Evolutionary conservation across 2,888 invertebrate genomes (phyloP).

Genomic region (Tiphia femorata): DNA sequence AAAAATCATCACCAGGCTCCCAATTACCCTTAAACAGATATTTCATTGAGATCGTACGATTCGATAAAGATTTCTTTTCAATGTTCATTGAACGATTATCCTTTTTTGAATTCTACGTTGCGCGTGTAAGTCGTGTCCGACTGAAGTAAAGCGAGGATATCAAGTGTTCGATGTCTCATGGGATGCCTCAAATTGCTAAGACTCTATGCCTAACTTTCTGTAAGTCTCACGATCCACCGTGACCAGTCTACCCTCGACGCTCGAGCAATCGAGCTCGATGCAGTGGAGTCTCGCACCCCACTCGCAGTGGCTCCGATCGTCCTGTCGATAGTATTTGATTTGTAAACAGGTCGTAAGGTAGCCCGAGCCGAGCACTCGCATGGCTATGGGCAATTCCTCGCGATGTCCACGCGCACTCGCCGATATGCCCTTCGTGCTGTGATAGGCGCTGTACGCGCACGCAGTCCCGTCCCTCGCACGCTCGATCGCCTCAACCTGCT

Average conservation of each 20-base stretch:
- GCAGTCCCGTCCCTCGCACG: slow-evolving; percentile 69
- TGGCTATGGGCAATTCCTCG: slow-evolving; percentile 69
- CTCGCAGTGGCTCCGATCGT: slow-evolving; percentile 71
- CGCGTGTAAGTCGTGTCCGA: no score
- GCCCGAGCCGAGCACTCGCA: slow-evolving; percentile 70
- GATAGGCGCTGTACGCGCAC: slow-evolving; percentile 70
- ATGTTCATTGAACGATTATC: no score
- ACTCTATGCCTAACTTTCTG: slow-evolving; percentile 64
- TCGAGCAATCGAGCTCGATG: slow-evolving; percentile 71
- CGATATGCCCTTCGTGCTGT: slow-evolving; percentile 67
- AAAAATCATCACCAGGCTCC: no score
- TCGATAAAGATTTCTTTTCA: no score
- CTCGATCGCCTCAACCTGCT: slow-evolving; percentile 65
- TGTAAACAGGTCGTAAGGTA: slow-evolving; percentile 71
- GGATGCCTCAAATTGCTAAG: slow-evolving; percentile 51
- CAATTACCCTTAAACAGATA: no score
- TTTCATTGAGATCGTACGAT: no score
- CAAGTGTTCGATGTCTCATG: no score
- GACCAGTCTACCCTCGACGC: slow-evolving; percentile 69
- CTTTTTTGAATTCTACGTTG: no score
- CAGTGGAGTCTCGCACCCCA: slow-evolving; percentile 72
- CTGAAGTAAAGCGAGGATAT: no score
- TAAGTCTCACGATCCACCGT: slow-evolving; percentile 70
- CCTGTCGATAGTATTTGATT: slow-evolving; percentile 71
- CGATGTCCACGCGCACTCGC: slow-evolving; percentile 69